phyloP scores from a whole-genome alignment of 2,888 invertebrate species.

The Ennomos quercinarius region DNA sequence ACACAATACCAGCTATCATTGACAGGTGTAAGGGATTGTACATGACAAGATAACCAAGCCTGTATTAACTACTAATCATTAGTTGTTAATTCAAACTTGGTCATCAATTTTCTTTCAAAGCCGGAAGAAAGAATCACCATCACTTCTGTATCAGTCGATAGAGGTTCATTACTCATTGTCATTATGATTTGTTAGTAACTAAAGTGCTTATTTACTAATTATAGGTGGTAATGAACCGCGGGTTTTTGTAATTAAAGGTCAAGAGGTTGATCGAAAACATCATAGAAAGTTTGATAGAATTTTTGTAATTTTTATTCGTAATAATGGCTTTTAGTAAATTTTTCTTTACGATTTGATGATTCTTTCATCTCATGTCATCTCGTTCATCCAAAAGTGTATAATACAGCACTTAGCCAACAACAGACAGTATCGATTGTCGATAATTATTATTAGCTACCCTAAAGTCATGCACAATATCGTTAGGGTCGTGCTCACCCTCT shows the following conservation, averaged over 20 bases:
- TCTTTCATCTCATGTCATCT: no score
- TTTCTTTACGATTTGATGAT: no score
- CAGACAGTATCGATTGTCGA: conserved; percentile 26
- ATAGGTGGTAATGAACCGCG: conserved; percentile 10
- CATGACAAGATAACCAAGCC: no score
- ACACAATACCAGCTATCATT: no score
- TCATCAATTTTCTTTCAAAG: conserved; percentile 8
- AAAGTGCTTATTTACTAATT: conserved; percentile 19
- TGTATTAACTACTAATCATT: background rate
- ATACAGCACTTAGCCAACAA: conserved; percentile 1
- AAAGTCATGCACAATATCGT: conserved; percentile 29
- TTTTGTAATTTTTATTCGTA: no score
- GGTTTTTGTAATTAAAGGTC: conserved; percentile 10
- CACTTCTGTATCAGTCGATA: conserved; percentile 24
- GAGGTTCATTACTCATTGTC: conserved; percentile 28
- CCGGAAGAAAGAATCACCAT: conserved; percentile 14
- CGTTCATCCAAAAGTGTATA: no score
- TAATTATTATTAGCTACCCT: conserved; percentile 40
- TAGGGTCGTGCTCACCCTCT: conserved; percentile 59
- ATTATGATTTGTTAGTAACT: conserved; percentile 27
- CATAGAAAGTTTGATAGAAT: background rate
- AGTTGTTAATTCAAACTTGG: conserved; percentile 4
- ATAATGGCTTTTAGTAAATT: no score
- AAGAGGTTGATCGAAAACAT: conserved; percentile 2
- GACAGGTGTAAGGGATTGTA: no score